Conservation (phyloP, 2,113 vertebrate species). For the Chelonoidis abingdonii region DNA sequence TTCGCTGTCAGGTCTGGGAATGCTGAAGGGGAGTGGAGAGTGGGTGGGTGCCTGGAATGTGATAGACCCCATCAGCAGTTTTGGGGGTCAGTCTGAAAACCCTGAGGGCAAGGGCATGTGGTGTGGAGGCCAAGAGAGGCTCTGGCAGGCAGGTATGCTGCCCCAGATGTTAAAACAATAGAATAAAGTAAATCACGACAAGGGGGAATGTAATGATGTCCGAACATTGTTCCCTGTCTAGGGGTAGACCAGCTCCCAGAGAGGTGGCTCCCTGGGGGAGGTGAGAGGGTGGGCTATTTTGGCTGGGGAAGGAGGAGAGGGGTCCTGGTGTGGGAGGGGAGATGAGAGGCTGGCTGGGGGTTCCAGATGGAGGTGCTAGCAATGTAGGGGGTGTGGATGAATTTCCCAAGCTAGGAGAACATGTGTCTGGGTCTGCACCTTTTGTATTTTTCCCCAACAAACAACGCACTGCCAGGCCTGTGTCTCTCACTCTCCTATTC, state of each 20-base stretch:
- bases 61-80: not conserved
- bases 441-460: accelerated
- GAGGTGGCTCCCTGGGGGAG: not conserved
- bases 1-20: not conserved
- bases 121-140: not conserved
- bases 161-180: not conserved
- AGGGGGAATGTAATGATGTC: not conserved
- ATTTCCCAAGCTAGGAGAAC: not conserved
- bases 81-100: not conserved
- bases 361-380: not conserved
- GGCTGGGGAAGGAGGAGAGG: not conserved
- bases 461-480: not conserved
- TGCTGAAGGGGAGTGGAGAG: not conserved
- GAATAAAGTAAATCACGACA: not conserved
- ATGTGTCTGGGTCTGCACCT: not conserved
- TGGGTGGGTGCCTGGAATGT: no score
- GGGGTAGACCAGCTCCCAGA: not conserved
- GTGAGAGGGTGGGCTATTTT: no score
- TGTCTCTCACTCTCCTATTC: not conserved
- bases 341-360: not conserved
- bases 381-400: not conserved
- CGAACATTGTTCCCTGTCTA: not conserved
- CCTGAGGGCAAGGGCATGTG: not conserved
- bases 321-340: not conserved
- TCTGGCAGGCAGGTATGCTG: not conserved